These are phyloP conservation scores for Mythimna ferrago DNA, from an alignment of 2,888 invertebrate species.

Conservation along the genomic window DNA sequence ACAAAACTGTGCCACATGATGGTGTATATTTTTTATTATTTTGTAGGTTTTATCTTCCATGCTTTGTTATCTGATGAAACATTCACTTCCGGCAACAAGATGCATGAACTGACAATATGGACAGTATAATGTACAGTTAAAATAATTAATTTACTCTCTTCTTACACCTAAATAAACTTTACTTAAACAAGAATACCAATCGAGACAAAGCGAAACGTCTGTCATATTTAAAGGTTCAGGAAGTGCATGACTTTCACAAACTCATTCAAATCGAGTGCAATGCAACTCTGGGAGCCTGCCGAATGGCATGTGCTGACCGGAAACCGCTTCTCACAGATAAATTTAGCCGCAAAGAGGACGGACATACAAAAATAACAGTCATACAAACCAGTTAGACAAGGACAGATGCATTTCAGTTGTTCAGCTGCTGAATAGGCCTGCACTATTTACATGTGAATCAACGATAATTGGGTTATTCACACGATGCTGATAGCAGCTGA, in stretches of 20 bases:
- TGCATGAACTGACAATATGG: neutral
- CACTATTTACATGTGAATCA: conserved; percentile 70
- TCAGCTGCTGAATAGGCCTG: conserved; percentile 64
- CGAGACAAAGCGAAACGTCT: conserved; percentile 14
- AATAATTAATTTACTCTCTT: neutral
- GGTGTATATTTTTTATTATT: neutral
- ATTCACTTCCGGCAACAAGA: conserved; percentile 17
- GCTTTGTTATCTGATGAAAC: conserved; percentile 13
- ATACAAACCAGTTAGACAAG: conserved; percentile 65
- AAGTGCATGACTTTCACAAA: conserved; percentile 72
- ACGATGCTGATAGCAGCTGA: conserved; percentile 59
- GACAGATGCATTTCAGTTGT: conserved; percentile 67
- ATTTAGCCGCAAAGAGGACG: conserved; percentile 84
- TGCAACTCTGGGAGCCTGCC: conserved; percentile 70
- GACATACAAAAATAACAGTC: conserved; percentile 69
- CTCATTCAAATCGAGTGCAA: conserved; percentile 74
- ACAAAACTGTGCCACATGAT: conserved; percentile 19
- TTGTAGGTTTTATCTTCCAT: neutral
- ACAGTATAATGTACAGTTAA: neutral
- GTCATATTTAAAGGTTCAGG: conserved; percentile 56
- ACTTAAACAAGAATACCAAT: neutral
- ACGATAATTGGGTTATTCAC: conserved; percentile 75
- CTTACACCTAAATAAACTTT: neutral
- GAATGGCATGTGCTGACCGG: conserved; percentile 80
- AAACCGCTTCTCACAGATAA: conserved; percentile 84